These are phyloP conservation scores for Toxotes chatareus DNA, from an alignment of 2,113 vertebrate species.

Conservation along the genomic window DNA sequence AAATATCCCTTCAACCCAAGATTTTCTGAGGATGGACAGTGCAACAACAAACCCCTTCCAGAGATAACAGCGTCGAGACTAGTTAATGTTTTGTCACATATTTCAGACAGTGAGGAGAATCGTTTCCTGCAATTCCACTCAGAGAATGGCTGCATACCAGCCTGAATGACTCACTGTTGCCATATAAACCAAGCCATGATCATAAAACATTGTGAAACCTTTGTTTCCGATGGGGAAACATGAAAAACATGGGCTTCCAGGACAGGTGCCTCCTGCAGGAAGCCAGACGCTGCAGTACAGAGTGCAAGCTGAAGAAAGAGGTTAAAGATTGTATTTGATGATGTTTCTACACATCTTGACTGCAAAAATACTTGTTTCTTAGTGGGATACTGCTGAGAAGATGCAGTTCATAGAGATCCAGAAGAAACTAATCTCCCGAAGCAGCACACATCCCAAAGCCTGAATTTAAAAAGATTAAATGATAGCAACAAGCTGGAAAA, in stretches of 20 bases:
- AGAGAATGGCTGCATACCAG: conserved; percentile 47
- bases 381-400: not conserved
- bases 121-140: conserved; percentile 62
- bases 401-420: not conserved
- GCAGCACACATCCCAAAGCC: not conserved
- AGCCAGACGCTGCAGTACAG: not conserved
- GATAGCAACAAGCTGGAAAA: no score
- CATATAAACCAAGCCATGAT: conserved; percentile 59
- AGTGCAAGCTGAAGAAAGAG: not conserved
- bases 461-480: not conserved
- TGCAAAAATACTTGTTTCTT: not conserved
- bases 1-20: not conserved
- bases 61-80: conserved; percentile 13
- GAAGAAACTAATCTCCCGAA: not conserved
- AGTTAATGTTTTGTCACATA: conserved; percentile 71
- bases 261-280: conserved; percentile 16
- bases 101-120: conserved; percentile 56
- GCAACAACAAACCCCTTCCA: not conserved
- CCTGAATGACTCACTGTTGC: conserved; percentile 62
- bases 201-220: conserved; percentile 60
- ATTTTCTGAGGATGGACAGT: not conserved
- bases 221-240: conserved; percentile 9
- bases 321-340: not conserved
- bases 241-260: not conserved
- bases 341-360: not conserved